Evolutionary conservation across 2,797 vertebrate genomes (phyloP), one percentile per base, ranked within the genome.

Genomic region (Poecilia wingei): DNA sequence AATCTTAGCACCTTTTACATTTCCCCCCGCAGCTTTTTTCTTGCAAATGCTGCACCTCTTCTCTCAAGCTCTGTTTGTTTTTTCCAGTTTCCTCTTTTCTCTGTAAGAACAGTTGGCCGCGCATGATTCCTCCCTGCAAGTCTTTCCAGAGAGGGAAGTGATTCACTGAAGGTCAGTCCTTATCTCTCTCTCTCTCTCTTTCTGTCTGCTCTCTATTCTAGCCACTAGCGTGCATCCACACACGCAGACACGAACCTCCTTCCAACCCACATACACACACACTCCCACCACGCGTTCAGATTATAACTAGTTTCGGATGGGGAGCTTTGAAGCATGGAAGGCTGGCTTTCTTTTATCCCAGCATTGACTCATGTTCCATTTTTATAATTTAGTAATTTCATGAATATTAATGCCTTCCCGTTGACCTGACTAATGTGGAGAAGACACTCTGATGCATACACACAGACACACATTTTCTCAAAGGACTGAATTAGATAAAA

Each of bases 161-260:
- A 91, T 89, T 92, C 90, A 92, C 77, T 88, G 84, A 93, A 93
- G 90, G 91, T 93, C 89, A 91, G 55, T 53, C 69, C 90, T 86
- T 90, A 81, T 89, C 92, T 85, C 66, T 82, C 70, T 82, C 81
- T 82, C 36, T 39, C 36, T 36, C 72, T 82, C 72, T 77, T 53
- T 31, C 64, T 69, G 61, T 80, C 69, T 88, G 69, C 76, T 86
- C 80, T 91, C 79, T 86, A 7, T 84, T 88, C 84, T 87, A 75
- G 74, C 77, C 83, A 83, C 72, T 76, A 86, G 77, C 76, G 59
- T 80, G 74, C 77, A 66, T 74, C 25, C 73, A 79, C 53, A 25
- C 13, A 7, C 2, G 31, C 28, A 16, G 14, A 36, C 59, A 64
- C 59, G 8, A 7, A 64, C 59, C 28, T 59, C n/a, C 55, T 4